Conservation (phyloP, 1,140 invertebrate genomes). For the Papilio machaon region DNA sequence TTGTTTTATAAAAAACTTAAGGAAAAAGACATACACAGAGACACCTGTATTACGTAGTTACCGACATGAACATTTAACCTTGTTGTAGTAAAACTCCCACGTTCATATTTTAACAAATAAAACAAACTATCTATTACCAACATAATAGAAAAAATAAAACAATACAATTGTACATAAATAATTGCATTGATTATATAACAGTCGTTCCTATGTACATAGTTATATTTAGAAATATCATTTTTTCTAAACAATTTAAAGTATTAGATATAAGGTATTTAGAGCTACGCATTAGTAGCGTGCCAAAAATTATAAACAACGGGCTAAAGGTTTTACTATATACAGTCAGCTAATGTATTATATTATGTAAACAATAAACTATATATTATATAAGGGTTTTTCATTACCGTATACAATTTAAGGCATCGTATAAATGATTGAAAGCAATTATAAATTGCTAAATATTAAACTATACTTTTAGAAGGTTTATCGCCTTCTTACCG, state of each 20-base stretch:
- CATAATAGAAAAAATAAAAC: slow-evolving; percentile 1
- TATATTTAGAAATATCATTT: slow-evolving; percentile 51
- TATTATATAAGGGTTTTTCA: slow-evolving; percentile 38
- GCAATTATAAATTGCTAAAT: slow-evolving; percentile 55
- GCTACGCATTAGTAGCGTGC: slow-evolving; percentile 63
- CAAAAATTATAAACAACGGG: slow-evolving; percentile 60
- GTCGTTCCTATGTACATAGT: slow-evolving; percentile 78
- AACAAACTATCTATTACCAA: neutral
- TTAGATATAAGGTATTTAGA: slow-evolving; percentile 63
- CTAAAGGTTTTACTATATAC: slow-evolving; percentile 43
- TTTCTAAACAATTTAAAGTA: slow-evolving; percentile 43
- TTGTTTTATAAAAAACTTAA: too few relatives aligned
- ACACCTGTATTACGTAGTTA: too few relatives aligned
- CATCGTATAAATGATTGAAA: slow-evolving; percentile 44
- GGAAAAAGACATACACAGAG: too few relatives aligned
- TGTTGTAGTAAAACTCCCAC: too few relatives aligned
- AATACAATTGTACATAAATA: neutral
- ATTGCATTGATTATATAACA: slow-evolving; percentile 34
- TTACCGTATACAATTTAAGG: slow-evolving; percentile 39
- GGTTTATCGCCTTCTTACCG: neutral
- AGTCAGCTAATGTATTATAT: slow-evolving; percentile 37
- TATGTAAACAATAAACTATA: slow-evolving; percentile 42
- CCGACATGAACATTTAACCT: too few relatives aligned
- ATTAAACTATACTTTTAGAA: slow-evolving; percentile 29
- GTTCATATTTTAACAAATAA: too few relatives aligned